Base-by-base conservation (phyloP, 2,113 vertebrate genomes). In the Jacana jacana region DNA sequence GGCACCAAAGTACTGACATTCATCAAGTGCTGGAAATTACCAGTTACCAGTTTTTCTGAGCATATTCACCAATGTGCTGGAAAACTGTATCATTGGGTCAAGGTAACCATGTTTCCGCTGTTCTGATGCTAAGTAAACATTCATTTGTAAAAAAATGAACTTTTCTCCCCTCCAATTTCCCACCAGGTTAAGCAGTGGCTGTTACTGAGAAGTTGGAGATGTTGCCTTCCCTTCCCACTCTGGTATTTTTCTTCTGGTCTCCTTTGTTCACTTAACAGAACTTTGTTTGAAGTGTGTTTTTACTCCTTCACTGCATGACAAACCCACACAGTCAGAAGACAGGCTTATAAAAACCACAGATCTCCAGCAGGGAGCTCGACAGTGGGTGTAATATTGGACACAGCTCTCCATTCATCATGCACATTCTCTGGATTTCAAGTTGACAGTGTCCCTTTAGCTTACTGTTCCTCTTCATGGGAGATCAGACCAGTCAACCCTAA, bases 221-320 rank as follows among this genome's bases (percentile, higher is more conserved):
- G 18, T 11, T 88, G 77, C 48, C 69, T 88, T 73, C 63, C 64
- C 89, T 83, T 95, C 68, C 72, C 86, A 86, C 48, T 68, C 72
- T 13, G 39, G 52, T 92, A 87, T 89, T 92, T 94, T 89, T 72
- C 76, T 86, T 84, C 73, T 88, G 80, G 76, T 24, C 54, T 79
- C 57, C 86, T 95, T 96, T 96, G 96, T 95, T 95, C 92, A 66
- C 86, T 95, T 61, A 89, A 91, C 92, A 92, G 91, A 96, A 97
- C 93, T 97, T 97, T 90, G 80, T 95, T 70, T 96, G 86, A 93
- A 93, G 85, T 71, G 39, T 91, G 93, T 88, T 95, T 94, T 92
- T 86, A 88, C 83, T 94, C 85, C 80, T 79, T 94, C 71, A 20
- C 75, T 89, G 94, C 91, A 91, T 94, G 93, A 96, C 89, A 89